Base-by-base conservation (phyloP, 2,888 invertebrate species). In the Nomada hirtipes region DNA sequence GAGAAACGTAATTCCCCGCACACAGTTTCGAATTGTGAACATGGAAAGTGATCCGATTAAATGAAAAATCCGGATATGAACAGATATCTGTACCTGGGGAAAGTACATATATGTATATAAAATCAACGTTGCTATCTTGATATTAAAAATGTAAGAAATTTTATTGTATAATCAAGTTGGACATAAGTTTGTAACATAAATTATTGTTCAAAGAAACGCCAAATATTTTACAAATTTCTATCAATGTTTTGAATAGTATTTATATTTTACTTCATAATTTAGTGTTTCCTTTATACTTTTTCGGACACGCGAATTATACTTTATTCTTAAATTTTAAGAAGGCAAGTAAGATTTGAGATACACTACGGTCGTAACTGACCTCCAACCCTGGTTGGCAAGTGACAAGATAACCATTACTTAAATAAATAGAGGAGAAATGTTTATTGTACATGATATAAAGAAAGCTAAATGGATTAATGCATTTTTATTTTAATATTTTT, bases 381-480 rank as follows among this genome's bases (percentile, higher is more conserved):
- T 76, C 65, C 52, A 79, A 74, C 81, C 75, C 59, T 63, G 52
- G 0, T 4, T 7, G 20, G 7, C 18, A 20, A 68, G 73, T 7
- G 20, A 4, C 18, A 20, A 68, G 73, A 83, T 86, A 77, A 52
- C 26, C 57, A 29, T 57, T 73, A 23, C 64, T 75, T 78, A 69
- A 59, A 55, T 63, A 61, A 75, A 75, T 53, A 64, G 61, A 57
- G 29, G 65, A 78, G 18, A 20, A 60, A 52, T 72, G 53, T 63
- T 63, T 79, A 76, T 72, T 68, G 23, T 18, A 52, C 10, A 55
- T 23, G 11, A 26, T 11, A 72, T 52, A 18, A 50, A 53, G 29
- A 36, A 69, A 57, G 36, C 42, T 60, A 4, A 47, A 70, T 20
- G 15, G 10, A 73, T 23, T 55, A 18, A 50, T 70, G 1, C 26